Percentiles rank a stretch among this genome's conserved stretches.
phyloP scores from a whole-genome alignment of 2,797 vertebrate genomes.

The Diplodus puntazzo region DNA sequence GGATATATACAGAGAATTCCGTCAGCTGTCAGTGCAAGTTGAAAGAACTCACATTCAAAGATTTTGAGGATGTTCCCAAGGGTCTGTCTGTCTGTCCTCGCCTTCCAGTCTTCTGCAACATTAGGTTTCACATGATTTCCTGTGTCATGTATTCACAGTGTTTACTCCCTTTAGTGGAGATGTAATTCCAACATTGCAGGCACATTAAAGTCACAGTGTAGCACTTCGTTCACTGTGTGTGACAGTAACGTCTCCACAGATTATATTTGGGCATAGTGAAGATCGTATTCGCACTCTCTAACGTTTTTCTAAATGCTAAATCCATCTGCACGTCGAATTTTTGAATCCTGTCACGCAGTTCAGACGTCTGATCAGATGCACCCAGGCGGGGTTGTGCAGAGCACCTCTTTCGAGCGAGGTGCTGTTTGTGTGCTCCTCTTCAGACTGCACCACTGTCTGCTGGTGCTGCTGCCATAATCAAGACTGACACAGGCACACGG shows the following conservation, averaged over 20 bases:
- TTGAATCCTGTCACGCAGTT: conserved; percentile 19
- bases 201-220: conserved; percentile 25
- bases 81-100: conserved; percentile 40
- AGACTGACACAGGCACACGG: conserved; percentile 70
- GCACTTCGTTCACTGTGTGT: conserved; percentile 25
- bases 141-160: conserved; percentile 31
- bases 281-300: conserved; percentile 10
- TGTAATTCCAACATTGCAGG: conserved; percentile 12
- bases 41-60: conserved; percentile 49
- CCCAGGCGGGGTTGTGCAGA: conserved; percentile 17
- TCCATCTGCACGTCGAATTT: conserved; percentile 11
- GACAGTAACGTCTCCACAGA: conserved; percentile 39
- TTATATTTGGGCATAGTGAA: conserved; percentile 8
- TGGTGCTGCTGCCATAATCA: conserved; percentile 67
- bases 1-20: conserved; percentile 20
- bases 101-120: conserved; percentile 28
- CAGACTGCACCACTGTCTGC: conserved; percentile 46
- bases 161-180: conserved; percentile 37
- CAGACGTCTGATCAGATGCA: conserved; percentile 28
- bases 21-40: conserved; percentile 26
- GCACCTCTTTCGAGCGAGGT: conserved; percentile 17
- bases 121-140: conserved; percentile 45
- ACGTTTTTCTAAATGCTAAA: conserved; percentile 34
- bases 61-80: conserved; percentile 42
- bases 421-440: conserved; percentile 37